Conservation (phyloP, 2,113 vertebrate species). For the Phoenicopterus ruber region DNA sequence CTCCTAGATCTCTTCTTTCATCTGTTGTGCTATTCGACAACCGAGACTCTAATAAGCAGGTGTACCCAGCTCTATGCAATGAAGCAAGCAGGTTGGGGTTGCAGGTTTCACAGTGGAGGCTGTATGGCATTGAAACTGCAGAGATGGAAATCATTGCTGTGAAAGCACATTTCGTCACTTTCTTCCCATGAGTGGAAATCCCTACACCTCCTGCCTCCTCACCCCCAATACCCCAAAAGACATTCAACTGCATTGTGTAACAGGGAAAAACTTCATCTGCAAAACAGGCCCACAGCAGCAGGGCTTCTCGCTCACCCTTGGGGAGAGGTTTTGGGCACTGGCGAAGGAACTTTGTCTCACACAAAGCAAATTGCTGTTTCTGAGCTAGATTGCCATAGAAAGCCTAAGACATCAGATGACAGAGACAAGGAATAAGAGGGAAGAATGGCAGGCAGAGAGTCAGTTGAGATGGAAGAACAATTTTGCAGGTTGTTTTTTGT, state of each 20-base stretch:
- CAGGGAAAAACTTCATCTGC: background rate
- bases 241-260: background rate
- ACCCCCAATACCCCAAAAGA: background rate
- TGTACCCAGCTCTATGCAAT: background rate
- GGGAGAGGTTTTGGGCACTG: background rate
- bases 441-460: background rate
- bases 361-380: slow-evolving; percentile 42
- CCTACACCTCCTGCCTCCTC: slow-evolving; percentile 11
- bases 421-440: background rate
- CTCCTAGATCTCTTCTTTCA: background rate
- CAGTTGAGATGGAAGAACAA: background rate
- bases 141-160: background rate
- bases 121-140: background rate
- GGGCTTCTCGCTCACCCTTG: background rate
- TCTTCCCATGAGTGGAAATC: slow-evolving; percentile 9
- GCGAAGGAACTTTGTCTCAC: background rate
- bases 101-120: background rate
- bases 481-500: background rate
- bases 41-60: background rate
- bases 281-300: background rate
- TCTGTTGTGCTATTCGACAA: background rate
- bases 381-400: slow-evolving; percentile 6
- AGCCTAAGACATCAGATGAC: slow-evolving; percentile 54
- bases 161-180: slow-evolving; percentile 33
- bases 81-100: background rate